phyloP scores from a whole-genome alignment of 2,797 vertebrate genomes.

The Scleropages formosus region DNA sequence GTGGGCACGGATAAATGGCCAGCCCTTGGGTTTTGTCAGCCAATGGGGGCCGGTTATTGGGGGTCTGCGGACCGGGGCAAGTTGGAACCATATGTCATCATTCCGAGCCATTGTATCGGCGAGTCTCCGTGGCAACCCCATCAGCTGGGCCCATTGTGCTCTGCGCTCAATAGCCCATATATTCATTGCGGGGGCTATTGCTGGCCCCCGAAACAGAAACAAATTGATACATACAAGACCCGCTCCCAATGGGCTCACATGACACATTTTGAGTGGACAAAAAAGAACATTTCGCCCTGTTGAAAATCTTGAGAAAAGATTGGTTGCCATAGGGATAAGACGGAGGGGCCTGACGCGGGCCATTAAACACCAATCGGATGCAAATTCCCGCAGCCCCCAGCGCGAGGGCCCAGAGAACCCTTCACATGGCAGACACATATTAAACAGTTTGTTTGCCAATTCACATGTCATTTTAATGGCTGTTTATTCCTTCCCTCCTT shows the following conservation, averaged over 20 bases:
- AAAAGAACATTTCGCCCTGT: slow-evolving; percentile 83
- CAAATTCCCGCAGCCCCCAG: slow-evolving; percentile 77
- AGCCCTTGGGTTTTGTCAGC: slow-evolving; percentile 71
- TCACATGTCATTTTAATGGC: slow-evolving; percentile 88
- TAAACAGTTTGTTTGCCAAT: slow-evolving; percentile 92
- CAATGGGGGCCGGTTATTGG: slow-evolving; percentile 72
- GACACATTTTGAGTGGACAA: slow-evolving; percentile 81
- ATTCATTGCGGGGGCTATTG: slow-evolving; percentile 80
- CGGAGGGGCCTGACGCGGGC: slow-evolving; percentile 72
- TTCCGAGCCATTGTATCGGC: slow-evolving; percentile 74
- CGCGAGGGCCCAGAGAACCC: slow-evolving; percentile 62
- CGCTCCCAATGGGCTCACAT: slow-evolving; percentile 77
- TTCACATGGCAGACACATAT: slow-evolving; percentile 74
- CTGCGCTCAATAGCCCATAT: slow-evolving; percentile 80
- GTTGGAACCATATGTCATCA: slow-evolving; percentile 90
- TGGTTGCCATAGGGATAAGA: slow-evolving; percentile 75
- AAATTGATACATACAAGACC: slow-evolving; percentile 92
- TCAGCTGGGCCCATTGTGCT: slow-evolving; percentile 81
- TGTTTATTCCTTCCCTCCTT: slow-evolving; percentile 78
- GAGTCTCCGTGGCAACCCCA: slow-evolving; percentile 85
- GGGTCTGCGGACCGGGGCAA: slow-evolving; percentile 75
- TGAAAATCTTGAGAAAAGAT: slow-evolving; percentile 90
- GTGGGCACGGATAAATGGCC: slow-evolving; percentile 72
- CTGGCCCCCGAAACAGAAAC: slow-evolving; percentile 80
- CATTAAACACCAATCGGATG: slow-evolving; percentile 94